These are phyloP conservation scores for Tiaroga cobitis DNA, from an alignment of 2,797 vertebrate genomes.

Conservation along the genomic window DNA sequence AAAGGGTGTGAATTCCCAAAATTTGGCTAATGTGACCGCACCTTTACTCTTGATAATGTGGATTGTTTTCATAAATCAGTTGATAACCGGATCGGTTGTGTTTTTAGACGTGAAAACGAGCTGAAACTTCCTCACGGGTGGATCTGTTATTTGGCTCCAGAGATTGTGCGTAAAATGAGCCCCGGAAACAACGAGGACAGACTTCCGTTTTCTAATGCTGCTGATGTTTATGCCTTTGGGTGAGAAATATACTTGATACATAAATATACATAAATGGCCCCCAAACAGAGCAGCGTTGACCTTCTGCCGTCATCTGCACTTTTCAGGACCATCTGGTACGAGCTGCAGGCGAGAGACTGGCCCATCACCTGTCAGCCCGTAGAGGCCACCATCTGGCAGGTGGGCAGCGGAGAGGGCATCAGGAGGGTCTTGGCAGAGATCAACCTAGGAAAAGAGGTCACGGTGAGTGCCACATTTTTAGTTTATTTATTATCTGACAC, in stretches of 20 bases:
- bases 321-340: conserved; percentile 95
- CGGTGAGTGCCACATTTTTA: conserved; percentile 76
- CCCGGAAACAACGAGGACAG: conserved; percentile 94
- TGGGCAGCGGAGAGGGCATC: conserved; percentile 94
- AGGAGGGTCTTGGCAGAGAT: conserved; percentile 87
- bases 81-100: neutral
- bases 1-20: neutral
- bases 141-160: conserved; percentile 96
- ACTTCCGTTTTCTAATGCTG: conserved; percentile 93
- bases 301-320: neutral
- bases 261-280: neutral
- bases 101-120: conserved; percentile 90
- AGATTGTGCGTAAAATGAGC: conserved; percentile 94
- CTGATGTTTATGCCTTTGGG: conserved; percentile 97
- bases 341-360: conserved; percentile 97
- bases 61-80: neutral
- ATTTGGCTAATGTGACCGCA: neutral
- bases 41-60: neutral
- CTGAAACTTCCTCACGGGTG: conserved; percentile 95
- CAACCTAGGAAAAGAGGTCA: conserved; percentile 95
- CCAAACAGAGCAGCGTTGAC: neutral
- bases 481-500: conserved; percentile 1
- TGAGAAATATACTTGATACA: conserved; percentile 59
- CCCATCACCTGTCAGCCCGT: conserved; percentile 92
- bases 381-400: conserved; percentile 97